These are phyloP conservation scores for Ammospiza caudacuta DNA, from an alignment of 2,113 vertebrate genomes.

Conservation along the genomic window DNA sequence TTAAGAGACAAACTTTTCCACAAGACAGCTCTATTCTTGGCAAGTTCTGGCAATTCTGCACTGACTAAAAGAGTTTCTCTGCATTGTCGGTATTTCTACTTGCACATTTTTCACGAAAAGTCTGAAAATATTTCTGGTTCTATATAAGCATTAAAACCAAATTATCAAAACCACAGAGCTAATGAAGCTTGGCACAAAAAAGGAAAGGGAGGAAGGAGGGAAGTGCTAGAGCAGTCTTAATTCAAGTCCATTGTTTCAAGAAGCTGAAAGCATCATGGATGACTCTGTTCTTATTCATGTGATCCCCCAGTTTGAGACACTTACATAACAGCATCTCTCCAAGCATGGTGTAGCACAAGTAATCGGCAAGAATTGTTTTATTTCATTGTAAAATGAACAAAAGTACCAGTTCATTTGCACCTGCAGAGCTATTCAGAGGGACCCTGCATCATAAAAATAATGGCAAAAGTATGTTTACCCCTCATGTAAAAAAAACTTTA, in stretches of 20 bases:
- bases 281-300: not conserved
- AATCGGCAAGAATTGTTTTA: not conserved
- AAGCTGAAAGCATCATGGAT: not conserved
- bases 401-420: not conserved
- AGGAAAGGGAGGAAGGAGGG: not conserved
- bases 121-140: not conserved
- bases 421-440: not conserved
- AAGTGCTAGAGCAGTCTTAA: not conserved
- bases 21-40: not conserved
- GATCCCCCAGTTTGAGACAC: not conserved
- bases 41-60: not conserved
- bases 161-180: not conserved
- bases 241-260: slow-evolving; percentile 4
- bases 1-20: not conserved
- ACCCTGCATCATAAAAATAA: not conserved
- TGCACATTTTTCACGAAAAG: not conserved
- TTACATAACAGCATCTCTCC: not conserved
- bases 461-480: not conserved
- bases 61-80: not conserved
- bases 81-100: not conserved
- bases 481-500: not conserved
- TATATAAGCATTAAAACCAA: not conserved
- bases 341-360: not conserved
- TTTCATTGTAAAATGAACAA: not conserved
- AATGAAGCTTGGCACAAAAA: not conserved